phyloP scores from a whole-genome alignment of 2,797 vertebrate genomes.

The Hydrocynus forskahlii region DNA sequence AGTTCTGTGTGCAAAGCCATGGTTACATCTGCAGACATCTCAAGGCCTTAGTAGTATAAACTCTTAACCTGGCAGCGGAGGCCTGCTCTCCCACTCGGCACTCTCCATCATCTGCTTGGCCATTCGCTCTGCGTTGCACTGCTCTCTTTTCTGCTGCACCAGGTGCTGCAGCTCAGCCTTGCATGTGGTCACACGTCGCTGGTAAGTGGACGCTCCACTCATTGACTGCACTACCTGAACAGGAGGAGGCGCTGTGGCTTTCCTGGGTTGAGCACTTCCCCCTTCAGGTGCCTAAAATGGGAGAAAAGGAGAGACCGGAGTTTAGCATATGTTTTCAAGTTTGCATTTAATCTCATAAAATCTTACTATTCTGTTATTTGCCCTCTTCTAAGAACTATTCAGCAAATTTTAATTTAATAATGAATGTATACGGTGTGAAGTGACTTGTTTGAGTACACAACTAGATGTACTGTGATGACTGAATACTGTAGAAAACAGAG shows the following conservation, averaged over 20 bases:
- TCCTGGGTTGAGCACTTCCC: constrained; percentile 76
- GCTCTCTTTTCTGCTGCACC: constrained; percentile 94
- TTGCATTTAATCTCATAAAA: neutral
- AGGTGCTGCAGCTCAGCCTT: constrained; percentile 94
- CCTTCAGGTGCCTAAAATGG: constrained; percentile 79
- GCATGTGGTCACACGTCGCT: constrained; percentile 91
- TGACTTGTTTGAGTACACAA: neutral
- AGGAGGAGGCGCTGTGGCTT: constrained; percentile 59
- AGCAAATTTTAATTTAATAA: neutral
- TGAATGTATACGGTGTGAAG: neutral
- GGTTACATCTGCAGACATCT: neutral
- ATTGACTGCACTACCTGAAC: constrained; percentile 77
- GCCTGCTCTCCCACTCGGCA: constrained; percentile 95
- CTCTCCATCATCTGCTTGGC: constrained; percentile 98
- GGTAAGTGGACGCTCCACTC: constrained; percentile 82
- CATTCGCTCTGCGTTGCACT: constrained; percentile 92
- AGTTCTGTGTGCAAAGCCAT: neutral
- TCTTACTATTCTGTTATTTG: neutral
- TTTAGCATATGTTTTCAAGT: neutral
- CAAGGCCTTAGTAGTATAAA: neutral
- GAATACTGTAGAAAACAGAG: neutral
- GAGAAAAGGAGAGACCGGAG: neutral
- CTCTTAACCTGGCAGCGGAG: constrained; percentile 88
- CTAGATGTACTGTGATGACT: neutral
- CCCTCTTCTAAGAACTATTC: neutral